Evolutionary conservation across 1,140 invertebrate species (phyloP).

Genomic region (Drusus annulatus): DNA sequence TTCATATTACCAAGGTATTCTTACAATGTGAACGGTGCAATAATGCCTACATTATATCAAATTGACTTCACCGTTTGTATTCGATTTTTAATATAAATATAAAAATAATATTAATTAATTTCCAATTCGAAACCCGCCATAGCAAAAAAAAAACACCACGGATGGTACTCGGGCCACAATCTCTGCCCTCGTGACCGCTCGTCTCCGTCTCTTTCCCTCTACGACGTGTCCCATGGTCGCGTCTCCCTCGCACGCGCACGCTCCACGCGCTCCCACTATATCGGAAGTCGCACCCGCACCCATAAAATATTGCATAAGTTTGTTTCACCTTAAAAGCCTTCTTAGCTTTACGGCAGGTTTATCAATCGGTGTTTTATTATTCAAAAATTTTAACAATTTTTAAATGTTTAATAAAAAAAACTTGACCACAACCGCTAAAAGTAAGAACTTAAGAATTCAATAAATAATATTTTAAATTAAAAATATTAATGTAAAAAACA

Average conservation of each 20-base stretch:
- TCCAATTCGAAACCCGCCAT: slow-evolving; percentile 48
- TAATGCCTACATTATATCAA: no score
- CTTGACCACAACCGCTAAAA: no score
- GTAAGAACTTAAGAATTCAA: no score
- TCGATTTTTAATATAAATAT: no score
- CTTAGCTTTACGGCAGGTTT: neutral
- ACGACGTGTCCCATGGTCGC: neutral
- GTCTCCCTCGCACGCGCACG: slow-evolving; percentile 39
- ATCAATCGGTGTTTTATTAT: neutral
- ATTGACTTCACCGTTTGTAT: no score
- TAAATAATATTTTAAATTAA: no score
- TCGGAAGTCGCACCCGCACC: slow-evolving; percentile 7
- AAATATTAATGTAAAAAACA: no score
- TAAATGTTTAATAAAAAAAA: no score
- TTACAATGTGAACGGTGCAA: no score
- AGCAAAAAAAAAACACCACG: slow-evolving; percentile 57
- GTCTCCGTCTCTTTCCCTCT: slow-evolving; percentile 14
- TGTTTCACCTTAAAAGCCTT: slow-evolving; percentile 38
- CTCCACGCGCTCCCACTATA: slow-evolving; percentile 33
- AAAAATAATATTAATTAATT: neutral
- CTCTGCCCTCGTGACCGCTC: slow-evolving; percentile 58
- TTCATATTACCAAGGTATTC: no score
- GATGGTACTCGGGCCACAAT: slow-evolving; percentile 51
- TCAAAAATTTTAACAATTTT: no score
- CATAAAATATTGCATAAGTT: neutral